Conservation (phyloP, 1,140 invertebrate genomes). For the Macrocentrus cingulum region DNA sequence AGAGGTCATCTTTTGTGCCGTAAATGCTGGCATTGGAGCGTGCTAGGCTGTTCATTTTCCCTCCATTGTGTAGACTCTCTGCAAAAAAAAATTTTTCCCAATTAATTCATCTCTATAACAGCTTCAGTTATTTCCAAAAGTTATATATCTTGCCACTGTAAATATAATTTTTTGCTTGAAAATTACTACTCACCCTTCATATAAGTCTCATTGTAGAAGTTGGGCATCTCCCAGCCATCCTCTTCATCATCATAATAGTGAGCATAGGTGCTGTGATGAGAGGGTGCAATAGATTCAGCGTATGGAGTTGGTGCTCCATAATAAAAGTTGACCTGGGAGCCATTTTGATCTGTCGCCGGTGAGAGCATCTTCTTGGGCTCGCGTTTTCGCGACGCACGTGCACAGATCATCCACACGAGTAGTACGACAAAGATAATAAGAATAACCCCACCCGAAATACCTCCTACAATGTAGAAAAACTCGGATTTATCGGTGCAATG, state of each 20-base stretch:
- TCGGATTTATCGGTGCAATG: slow-evolving; percentile 88
- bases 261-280: slow-evolving; percentile 92
- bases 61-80: slow-evolving; percentile 80
- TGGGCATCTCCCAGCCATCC: slow-evolving; percentile 96
- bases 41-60: slow-evolving; percentile 87
- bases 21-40: slow-evolving; percentile 92
- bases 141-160: slow-evolving; percentile 4
- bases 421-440: slow-evolving; percentile 90
- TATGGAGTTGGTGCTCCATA: slow-evolving; percentile 90
- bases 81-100: slow-evolving; percentile 31
- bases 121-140: slow-evolving; percentile 10
- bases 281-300: slow-evolving; percentile 91
- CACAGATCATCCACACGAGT: slow-evolving; percentile 96
- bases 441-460: slow-evolving; percentile 87
- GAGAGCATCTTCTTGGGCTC: slow-evolving; percentile 87
- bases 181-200: slow-evolving; percentile 73
- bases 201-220: slow-evolving; percentile 95
- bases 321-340: slow-evolving; percentile 94
- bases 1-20: slow-evolving; percentile 93
- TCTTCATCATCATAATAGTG: slow-evolving; percentile 94
- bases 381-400: slow-evolving; percentile 80
- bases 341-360: slow-evolving; percentile 83
- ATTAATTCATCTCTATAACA: slow-evolving; percentile 7
- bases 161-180: too few species aligned
- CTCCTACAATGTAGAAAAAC: slow-evolving; percentile 92